Percentiles rank a stretch among this genome's conserved stretches.
phyloP scores from a whole-genome alignment of 2,888 invertebrate genomes.

The Caenorhabditis parvicauda region DNA sequence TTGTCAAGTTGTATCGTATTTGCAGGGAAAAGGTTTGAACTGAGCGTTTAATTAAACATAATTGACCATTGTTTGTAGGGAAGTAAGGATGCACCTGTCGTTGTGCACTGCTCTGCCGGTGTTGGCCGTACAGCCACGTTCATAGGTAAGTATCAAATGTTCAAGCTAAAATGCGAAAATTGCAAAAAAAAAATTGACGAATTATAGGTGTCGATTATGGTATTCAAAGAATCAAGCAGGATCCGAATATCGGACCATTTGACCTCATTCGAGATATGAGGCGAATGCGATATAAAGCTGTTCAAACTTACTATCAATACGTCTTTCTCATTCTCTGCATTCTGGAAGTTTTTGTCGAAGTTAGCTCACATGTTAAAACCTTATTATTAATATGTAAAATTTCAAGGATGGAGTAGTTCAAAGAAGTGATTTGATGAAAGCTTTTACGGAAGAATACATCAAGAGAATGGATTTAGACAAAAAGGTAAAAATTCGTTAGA shows the following conservation, averaged over 20 bases:
- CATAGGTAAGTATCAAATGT: slow-evolving; percentile 3
- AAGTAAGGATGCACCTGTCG: slow-evolving; percentile 5
- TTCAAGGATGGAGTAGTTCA: too few species aligned
- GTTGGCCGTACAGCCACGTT: slow-evolving; percentile 37
- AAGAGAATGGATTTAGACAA: too few species aligned
- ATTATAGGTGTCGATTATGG: slow-evolving; percentile 11
- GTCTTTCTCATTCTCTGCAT: slow-evolving; percentile 16
- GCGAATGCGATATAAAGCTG: slow-evolving; percentile 12
- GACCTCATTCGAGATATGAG: slow-evolving; percentile 14
- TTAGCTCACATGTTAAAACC: too few species aligned
- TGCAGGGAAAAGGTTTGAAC: background rate
- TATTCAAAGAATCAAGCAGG: slow-evolving; percentile 10
- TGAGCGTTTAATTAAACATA: background rate
- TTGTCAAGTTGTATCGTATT: slow-evolving; percentile 14
- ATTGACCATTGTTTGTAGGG: too few species aligned
- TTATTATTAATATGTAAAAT: too few species aligned
- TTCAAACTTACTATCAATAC: slow-evolving; percentile 14
- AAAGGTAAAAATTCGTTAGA: too few species aligned
- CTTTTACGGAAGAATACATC: too few species aligned
- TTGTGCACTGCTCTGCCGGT: slow-evolving; percentile 46
- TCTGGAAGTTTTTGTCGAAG: slow-evolving; percentile 9
- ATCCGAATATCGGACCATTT: background rate
- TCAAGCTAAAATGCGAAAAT: background rate
- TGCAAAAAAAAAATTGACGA: background rate
- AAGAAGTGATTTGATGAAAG: too few species aligned